These are phyloP conservation scores for Gasterosteus nipponicus DNA, from an alignment of 2,113 vertebrate species.

Conservation along the genomic window DNA sequence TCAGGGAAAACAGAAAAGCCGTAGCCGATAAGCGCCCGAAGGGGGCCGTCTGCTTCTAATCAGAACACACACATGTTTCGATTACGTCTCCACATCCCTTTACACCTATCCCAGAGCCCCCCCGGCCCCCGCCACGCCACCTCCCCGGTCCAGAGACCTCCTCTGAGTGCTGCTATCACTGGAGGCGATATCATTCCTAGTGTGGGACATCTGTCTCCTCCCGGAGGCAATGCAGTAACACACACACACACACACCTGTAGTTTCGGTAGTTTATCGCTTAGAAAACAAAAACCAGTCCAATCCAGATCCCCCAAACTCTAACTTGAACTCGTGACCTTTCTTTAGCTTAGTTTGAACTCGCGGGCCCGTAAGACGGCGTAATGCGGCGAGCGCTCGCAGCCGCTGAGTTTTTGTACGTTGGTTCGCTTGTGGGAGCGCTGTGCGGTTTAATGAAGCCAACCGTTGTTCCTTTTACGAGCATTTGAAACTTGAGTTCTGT, in stretches of 20 bases:
- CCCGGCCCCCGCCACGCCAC: conserved; percentile 18
- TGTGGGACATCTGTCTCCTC: conserved; percentile 77
- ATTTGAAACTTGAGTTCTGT: background rate
- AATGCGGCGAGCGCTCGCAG: no score
- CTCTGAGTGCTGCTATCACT: conserved; percentile 69
- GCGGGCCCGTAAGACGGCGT: no score
- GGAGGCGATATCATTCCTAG: conserved; percentile 70
- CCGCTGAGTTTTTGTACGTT: no score
- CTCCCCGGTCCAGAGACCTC: conserved; percentile 45
- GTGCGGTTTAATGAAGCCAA: background rate
- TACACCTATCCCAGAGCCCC: conserved; percentile 36
- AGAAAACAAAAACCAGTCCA: conserved; percentile 10
- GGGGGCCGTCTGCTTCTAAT: conserved; percentile 72
- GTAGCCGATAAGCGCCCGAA: conserved; percentile 72
- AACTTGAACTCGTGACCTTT: background rate
- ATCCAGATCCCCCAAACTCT: background rate
- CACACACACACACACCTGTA: conserved; percentile 26
- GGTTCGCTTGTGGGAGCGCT: no score
- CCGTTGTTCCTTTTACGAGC: background rate
- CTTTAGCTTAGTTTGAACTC: no score
- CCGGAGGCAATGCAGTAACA: conserved; percentile 59
- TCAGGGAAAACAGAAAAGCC: conserved; percentile 65
- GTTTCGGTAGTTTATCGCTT: conserved; percentile 24
- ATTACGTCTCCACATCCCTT: conserved; percentile 56
- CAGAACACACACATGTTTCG: conserved; percentile 56